Evolutionary conservation across 2,888 invertebrate species (phyloP).

Genomic region (Chaitophorus viminalis): DNA sequence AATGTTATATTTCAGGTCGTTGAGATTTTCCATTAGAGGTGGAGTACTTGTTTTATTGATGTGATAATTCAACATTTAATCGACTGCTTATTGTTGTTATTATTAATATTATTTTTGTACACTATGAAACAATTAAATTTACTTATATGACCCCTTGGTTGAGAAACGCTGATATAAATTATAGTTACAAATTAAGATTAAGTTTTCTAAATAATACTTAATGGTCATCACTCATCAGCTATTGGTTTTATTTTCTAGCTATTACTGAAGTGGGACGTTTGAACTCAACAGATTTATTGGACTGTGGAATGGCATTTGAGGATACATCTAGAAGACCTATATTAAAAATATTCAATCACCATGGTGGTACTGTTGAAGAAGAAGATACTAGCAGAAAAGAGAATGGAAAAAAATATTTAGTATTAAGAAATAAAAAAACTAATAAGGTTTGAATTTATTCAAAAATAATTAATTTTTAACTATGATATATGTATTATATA

Average conservation of each 20-base stretch:
- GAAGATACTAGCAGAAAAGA: conserved; percentile 45
- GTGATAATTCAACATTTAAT: too few species aligned
- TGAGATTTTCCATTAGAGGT: too few species aligned
- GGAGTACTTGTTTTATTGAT: too few species aligned
- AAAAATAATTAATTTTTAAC: neutral
- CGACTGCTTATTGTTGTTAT: too few species aligned
- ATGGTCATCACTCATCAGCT: too few species aligned
- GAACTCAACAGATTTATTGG: conserved; percentile 17
- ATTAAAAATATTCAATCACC: conserved; percentile 38
- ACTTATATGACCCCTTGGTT: too few species aligned
- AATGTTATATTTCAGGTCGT: too few species aligned
- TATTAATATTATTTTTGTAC: too few species aligned
- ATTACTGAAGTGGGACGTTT: conserved; percentile 43
- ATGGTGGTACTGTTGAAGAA: conserved; percentile 50
- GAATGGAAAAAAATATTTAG: conserved; percentile 19
- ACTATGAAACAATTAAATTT: too few species aligned
- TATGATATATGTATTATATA: neutral
- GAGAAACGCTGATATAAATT: too few species aligned
- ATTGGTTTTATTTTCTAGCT: conserved; percentile 19
- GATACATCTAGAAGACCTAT: conserved; percentile 20
- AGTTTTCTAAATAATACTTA: neutral
- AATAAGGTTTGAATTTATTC: conserved; percentile 37
- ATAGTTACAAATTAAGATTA: too few species aligned
- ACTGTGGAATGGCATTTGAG: conserved; percentile 34
- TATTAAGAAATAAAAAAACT: conserved; percentile 48